These are phyloP conservation scores for Hoplias malabaricus DNA, from an alignment of 2,113 vertebrate species.

Conservation along the genomic window DNA sequence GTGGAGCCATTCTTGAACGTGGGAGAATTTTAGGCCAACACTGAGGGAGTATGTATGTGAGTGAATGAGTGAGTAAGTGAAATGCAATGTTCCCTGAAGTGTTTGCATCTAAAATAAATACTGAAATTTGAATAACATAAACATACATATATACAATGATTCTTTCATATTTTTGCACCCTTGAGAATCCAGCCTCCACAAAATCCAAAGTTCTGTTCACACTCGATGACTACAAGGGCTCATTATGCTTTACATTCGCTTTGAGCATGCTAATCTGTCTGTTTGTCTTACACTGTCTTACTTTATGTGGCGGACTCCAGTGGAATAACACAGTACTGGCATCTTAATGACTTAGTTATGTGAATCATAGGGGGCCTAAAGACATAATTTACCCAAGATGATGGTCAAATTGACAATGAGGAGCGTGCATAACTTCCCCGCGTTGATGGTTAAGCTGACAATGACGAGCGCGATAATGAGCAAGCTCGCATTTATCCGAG, in stretches of 20 bases:
- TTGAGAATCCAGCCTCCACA: neutral
- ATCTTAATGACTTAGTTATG: constrained; percentile 17
- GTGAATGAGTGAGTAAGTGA: too few relatives aligned
- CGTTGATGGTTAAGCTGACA: constrained; percentile 20
- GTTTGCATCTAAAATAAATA: too few relatives aligned
- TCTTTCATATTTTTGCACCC: too few relatives aligned
- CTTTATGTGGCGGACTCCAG: constrained; percentile 2
- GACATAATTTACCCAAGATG: constrained; percentile 25
- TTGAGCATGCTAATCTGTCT: neutral
- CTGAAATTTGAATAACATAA: too few relatives aligned
- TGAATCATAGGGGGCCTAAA: constrained; percentile 21
- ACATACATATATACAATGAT: too few relatives aligned
- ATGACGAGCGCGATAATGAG: constrained; percentile 4
- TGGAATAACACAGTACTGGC: neutral
- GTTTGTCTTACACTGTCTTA: neutral
- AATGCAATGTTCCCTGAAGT: too few relatives aligned
- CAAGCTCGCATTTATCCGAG: neutral
- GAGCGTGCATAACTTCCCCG: constrained; percentile 4
- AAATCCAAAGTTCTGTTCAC: neutral
- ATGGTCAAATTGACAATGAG: constrained; percentile 13
- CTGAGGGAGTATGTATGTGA: too few relatives aligned
- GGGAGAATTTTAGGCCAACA: too few relatives aligned
- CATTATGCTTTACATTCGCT: constrained; percentile 8
- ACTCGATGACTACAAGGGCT: neutral
- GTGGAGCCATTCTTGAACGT: too few relatives aligned